phyloP scores from a whole-genome alignment of 2,888 invertebrate genomes.

The Apantesis nais region DNA sequence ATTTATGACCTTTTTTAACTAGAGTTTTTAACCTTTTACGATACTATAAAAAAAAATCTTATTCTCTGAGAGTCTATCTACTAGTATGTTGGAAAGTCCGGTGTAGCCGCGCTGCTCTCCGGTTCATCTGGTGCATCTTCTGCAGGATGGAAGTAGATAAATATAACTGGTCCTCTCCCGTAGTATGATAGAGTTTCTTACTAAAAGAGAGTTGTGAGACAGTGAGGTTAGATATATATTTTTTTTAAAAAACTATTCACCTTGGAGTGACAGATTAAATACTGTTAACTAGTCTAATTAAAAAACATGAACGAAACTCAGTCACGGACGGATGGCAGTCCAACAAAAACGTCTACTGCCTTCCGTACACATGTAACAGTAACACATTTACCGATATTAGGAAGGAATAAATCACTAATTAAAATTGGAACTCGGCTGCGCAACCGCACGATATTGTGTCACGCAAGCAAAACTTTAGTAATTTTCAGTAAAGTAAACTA shows the following conservation, averaged over 20 bases:
- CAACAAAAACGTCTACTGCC: conserved; percentile 35
- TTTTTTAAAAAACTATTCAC: not conserved
- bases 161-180: too few relatives aligned
- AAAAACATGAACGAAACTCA: not conserved
- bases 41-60: not conserved
- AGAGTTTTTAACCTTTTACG: too few relatives aligned
- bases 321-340: conserved; percentile 14
- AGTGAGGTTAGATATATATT: not conserved
- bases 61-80: too few relatives aligned
- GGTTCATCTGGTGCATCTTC: too few relatives aligned
- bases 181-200: too few relatives aligned
- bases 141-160: too few relatives aligned
- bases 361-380: conserved; percentile 50
- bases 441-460: conserved; percentile 35
- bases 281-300: not conserved
- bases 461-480: conserved; percentile 27
- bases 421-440: conserved; percentile 16
- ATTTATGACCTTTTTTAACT: too few relatives aligned
- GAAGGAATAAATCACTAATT: conserved; percentile 41
- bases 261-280: not conserved
- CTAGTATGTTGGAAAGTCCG: too few relatives aligned
- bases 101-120: too few relatives aligned
- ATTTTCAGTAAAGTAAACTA: conserved; percentile 17
- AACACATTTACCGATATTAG: conserved; percentile 50
- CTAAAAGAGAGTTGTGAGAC: not conserved